Conservation (phyloP, 2,797 vertebrate species). For the Eurystomus glaucurus region DNA sequence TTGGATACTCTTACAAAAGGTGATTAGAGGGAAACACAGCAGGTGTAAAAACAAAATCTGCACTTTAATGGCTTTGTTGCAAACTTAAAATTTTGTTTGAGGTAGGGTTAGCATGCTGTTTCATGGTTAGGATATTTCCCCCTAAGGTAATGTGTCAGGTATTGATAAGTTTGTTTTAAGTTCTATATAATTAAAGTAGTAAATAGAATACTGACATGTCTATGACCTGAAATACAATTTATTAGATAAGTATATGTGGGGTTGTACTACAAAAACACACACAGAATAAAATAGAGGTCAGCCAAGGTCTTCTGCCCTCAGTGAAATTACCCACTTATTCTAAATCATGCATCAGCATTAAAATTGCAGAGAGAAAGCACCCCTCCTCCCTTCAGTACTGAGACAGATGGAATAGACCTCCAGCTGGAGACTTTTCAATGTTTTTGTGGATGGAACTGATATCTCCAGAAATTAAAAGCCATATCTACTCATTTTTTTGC, state of each 20-base stretch:
- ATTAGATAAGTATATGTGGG: constrained; percentile 24
- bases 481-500: constrained; percentile 2
- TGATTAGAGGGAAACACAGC: constrained; percentile 33
- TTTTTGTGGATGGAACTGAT: constrained; percentile 52
- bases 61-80: constrained; percentile 32
- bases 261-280: neutral
- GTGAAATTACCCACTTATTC: constrained; percentile 33
- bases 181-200: constrained; percentile 63
- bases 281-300: constrained; percentile 44
- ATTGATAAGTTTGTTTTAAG: constrained; percentile 66
- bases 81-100: constrained; percentile 58
- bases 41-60: constrained; percentile 47
- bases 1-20: neutral
- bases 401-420: constrained; percentile 68
- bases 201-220: constrained; percentile 60
- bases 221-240: constrained; percentile 32
- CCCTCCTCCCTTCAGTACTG: constrained; percentile 31
- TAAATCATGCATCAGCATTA: constrained; percentile 60
- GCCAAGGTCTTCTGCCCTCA: constrained; percentile 45
- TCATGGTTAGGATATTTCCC: constrained; percentile 16
- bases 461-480: constrained; percentile 68
- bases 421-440: constrained; percentile 59
- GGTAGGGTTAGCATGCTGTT: neutral
- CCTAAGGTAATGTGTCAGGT: constrained; percentile 48
- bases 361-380: constrained; percentile 32